phyloP scores from a whole-genome alignment of 2,113 vertebrate genomes.

The Myiagra hebetior region DNA sequence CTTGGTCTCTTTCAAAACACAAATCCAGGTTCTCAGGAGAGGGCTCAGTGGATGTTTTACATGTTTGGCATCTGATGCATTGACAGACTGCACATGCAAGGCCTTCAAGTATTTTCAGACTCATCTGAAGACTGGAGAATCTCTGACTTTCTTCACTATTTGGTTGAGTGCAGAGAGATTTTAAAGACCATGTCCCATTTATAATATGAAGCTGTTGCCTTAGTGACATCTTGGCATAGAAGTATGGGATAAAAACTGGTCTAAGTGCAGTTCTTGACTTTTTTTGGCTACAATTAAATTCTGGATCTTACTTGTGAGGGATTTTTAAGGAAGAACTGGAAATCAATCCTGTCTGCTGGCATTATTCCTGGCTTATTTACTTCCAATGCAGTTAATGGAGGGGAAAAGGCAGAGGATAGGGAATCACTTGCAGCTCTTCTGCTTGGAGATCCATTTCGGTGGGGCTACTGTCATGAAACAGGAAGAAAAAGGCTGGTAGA shows the following conservation, averaged over 20 bases:
- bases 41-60: neutral
- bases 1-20: neutral
- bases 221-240: constrained; percentile 15
- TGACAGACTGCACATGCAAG: neutral
- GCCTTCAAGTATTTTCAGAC: neutral
- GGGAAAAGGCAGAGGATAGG: neutral
- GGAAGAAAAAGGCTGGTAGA: neutral
- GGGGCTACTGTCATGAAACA: neutral
- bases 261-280: neutral
- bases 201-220: neutral
- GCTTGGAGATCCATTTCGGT: neutral
- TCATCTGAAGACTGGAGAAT: neutral
- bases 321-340: constrained; percentile 16
- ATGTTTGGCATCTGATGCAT: neutral
- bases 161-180: neutral
- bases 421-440: neutral
- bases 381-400: neutral
- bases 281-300: neutral
- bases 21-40: neutral
- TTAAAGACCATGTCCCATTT: neutral
- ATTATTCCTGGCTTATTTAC: neutral
- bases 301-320: neutral
- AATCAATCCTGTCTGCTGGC: neutral
- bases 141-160: neutral
- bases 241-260: neutral